A percentile compares a stretch with the other conserved stretches of the same genome.
phyloP scores from a whole-genome alignment of 2,113 vertebrate genomes.

The Brachyhypopomus occidentalis region DNA sequence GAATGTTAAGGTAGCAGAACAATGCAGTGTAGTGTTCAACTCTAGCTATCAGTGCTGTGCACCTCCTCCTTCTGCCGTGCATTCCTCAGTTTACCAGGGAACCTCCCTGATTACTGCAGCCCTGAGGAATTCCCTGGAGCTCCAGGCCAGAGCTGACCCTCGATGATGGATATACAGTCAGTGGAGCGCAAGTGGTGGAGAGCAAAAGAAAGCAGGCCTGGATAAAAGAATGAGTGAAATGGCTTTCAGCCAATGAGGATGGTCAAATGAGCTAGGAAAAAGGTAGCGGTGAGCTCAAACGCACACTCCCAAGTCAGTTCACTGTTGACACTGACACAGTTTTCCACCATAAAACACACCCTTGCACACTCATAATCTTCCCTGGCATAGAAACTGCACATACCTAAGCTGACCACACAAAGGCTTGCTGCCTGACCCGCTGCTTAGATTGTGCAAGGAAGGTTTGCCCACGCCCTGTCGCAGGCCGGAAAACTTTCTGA shows the following conservation, averaged over 20 bases:
- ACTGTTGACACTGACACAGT: slow-evolving; percentile 62
- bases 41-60: slow-evolving; percentile 59
- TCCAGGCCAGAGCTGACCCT: slow-evolving; percentile 52
- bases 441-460: slow-evolving; percentile 55
- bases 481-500: slow-evolving; percentile 52
- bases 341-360: slow-evolving; percentile 62
- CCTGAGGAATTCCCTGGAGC: slow-evolving; percentile 73
- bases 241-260: slow-evolving; percentile 50
- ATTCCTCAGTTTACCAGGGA: slow-evolving; percentile 76
- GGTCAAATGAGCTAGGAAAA: slow-evolving; percentile 22
- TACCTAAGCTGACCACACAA: slow-evolving; percentile 63
- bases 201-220: slow-evolving; percentile 47
- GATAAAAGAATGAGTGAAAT: slow-evolving; percentile 50
- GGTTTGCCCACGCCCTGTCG: slow-evolving; percentile 61
- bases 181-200: slow-evolving; percentile 44
- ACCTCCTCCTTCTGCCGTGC: slow-evolving; percentile 57
- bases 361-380: slow-evolving; percentile 65
- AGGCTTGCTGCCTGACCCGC: slow-evolving; percentile 51
- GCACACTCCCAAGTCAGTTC: slow-evolving; percentile 52
- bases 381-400: slow-evolving; percentile 54
- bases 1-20: slow-evolving; percentile 76
- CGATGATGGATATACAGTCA: slow-evolving; percentile 43
- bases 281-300: slow-evolving; percentile 53
- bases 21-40: slow-evolving; percentile 73
- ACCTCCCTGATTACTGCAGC: slow-evolving; percentile 73